Base-by-base conservation (phyloP, 2,797 vertebrate species). In the Liparis tanakae region DNA sequence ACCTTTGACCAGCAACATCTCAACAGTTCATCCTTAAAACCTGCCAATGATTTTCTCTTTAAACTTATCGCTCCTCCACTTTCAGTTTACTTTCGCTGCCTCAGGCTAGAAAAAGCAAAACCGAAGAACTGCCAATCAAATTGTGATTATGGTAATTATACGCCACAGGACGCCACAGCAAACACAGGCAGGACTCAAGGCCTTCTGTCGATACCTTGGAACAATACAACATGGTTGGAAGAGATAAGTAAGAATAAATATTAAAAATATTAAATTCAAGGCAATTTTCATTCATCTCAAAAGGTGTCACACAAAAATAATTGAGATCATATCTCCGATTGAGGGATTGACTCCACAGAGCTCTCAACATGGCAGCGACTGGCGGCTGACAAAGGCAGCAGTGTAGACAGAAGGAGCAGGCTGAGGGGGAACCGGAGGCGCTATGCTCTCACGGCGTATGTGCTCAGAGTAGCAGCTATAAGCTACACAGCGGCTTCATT, bases 41-140 rank as follows among this genome's bases (percentile, higher is more conserved):
- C 43, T 68, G 72, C 44, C 8, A 56, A 65, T 72, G 46, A 80
- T 74, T 41, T 72, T 39, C 56, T 58, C 56, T 69, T 64, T 57
- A n/a, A 46, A 72, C 22, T 62, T 10, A 39, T 41, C 5, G 1
- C 59, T 61, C 48, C 34, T 37, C 12, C 39, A 13, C 10, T 41
- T 41, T 41, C 39, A 18, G 15, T 59, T 60, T 33, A 30, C 20
- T 66, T 8, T 18, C 59, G 48, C 81, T 51, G 34, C 54, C 54
- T 7, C 22, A 65, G 62, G 44, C 43, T 30, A 55, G 71, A 65
- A 61, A 63, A 2, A 3, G 33, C 67, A 22, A 33, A 7, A 62
- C 0, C 55, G 62, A 65, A 66, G 36, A 48, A 15, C 61, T 14
- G 72, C 67, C 59, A 72, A 15, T 78, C 61, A 51, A 60, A 25